phyloP scores from a whole-genome alignment of 2,797 vertebrate genomes.

The Thripadectes ignobilis region DNA sequence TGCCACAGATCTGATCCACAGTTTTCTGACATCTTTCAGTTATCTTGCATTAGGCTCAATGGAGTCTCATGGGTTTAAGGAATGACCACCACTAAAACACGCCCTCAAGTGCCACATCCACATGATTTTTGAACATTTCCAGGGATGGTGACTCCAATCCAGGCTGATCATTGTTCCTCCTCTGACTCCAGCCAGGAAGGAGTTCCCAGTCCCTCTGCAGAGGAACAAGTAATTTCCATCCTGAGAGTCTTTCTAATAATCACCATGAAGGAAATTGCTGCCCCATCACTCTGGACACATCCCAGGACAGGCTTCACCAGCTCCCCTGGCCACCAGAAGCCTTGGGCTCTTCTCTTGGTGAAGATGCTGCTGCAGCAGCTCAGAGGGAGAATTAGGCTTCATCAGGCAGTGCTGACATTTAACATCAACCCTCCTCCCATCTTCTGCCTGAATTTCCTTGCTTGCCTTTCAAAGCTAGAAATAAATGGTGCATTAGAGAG shows the following conservation, averaged over 20 bases:
- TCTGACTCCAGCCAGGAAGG: accelerated
- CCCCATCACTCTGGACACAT: not conserved
- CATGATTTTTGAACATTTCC: not conserved
- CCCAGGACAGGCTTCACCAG: not conserved
- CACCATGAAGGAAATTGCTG: accelerated
- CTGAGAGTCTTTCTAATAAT: not conserved
- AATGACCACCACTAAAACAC: not conserved
- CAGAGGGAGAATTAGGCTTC: not conserved
- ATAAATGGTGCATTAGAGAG: slow-evolving; percentile 55
- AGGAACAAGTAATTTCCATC: accelerated
- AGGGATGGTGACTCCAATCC: not conserved
- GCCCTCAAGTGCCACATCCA: not conserved
- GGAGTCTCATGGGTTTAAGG: not conserved
- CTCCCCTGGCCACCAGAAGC: not conserved
- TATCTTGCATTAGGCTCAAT: not conserved
- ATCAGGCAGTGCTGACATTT: slow-evolving; percentile 38
- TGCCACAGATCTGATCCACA: not conserved
- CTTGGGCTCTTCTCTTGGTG: accelerated
- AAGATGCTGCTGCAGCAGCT: not conserved
- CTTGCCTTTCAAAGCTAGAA: slow-evolving; percentile 35
- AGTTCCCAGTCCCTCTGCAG: not conserved
- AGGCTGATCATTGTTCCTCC: not conserved
- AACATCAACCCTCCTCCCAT: not conserved
- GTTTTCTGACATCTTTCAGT: not conserved
- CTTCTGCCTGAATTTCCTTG: not conserved